A percentile compares a stretch with the other conserved stretches of the same genome.
Conservation (phyloP, 1,140 invertebrate genomes). For the Bombus terrestris region DNA sequence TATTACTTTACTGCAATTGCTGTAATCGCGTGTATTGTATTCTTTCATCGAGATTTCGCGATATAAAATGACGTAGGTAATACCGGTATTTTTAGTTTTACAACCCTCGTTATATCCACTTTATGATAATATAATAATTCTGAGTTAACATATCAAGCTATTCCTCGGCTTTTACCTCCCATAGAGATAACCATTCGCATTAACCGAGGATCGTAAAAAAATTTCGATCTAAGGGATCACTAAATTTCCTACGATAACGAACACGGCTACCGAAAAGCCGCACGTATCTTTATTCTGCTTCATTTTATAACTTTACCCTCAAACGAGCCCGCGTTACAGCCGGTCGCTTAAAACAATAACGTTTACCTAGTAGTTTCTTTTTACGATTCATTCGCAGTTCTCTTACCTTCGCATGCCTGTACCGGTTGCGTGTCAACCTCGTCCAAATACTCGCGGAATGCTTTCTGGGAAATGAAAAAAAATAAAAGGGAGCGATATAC, state of each 20-base stretch:
- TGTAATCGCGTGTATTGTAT: no score
- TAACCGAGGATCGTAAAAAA: background rate
- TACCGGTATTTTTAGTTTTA: background rate
- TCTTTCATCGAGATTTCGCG: no score
- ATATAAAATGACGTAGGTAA: no score
- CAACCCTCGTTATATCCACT: background rate
- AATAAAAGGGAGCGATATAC: background rate
- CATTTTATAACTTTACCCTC: slow-evolving; percentile 12
- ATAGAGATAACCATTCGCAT: background rate
- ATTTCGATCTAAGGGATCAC: background rate
- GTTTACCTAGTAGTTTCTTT: slow-evolving; percentile 10
- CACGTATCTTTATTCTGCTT: background rate
- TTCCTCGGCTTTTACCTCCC: background rate
- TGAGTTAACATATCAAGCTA: background rate
- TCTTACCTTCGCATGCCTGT: slow-evolving; percentile 61
- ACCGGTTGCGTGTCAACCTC: slow-evolving; percentile 57
- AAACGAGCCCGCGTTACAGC: background rate
- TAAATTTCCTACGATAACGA: background rate
- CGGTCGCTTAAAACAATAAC: background rate
- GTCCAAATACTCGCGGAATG: slow-evolving; percentile 76
- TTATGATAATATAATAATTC: background rate
- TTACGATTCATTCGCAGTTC: slow-evolving; percentile 44
- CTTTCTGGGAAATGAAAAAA: slow-evolving; percentile 23
- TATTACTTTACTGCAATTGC: no score
- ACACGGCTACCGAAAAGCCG: background rate